Evolutionary conservation across 2,797 vertebrate species (phyloP), one percentile per base, ranked within the genome.

Genomic region (Coccyzus lansbergi): DNA sequence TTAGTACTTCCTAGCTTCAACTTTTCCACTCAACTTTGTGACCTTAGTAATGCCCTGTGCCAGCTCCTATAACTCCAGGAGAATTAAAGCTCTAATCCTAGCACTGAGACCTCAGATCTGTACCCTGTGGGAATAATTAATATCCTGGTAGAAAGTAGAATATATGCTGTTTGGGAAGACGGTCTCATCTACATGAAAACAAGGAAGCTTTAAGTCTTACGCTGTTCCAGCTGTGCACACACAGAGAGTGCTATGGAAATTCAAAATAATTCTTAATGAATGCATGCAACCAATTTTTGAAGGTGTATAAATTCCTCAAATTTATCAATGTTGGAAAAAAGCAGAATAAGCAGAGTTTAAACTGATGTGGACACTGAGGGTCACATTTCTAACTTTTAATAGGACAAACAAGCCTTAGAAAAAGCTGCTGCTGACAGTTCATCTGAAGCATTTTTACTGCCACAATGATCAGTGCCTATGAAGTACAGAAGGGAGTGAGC

Each of bases 311-410:
- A 72, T 28, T 88, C 82, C 67, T 74, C 65, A 60, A 69, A 64
- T 68, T 83, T 26, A 90, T 83, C 56, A 31, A 34, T 21, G 33
- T 72, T 67, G 92, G 59, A 81, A 84, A 84, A 86, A 87, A 68
- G 48, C 44, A 93, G 67, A 94, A 74, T n/a, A 93, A 96, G 79
- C 20, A 40, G 44, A 71, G 13, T 48, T 79, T 88, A 86, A 86
- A 62, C 63, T 72, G 51, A 86, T 48, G 55, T 56, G 85, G 78
- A 86, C 38, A 48, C 0, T 8, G 56, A 76, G 19, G 63, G 90
- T 84, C 64, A 46, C 48, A 60, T 82, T 93, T 70, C 74, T 33
- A 56, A 69, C 20, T 63, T 90, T 84, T 55, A 93, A 69, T 2
- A 84, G 48, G 51, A 80, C 51, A 69, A 81, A 65, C 18, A 93